Evolutionary conservation across 2,888 invertebrate species (phyloP).

Genomic region (Acronicta aceris): DNA sequence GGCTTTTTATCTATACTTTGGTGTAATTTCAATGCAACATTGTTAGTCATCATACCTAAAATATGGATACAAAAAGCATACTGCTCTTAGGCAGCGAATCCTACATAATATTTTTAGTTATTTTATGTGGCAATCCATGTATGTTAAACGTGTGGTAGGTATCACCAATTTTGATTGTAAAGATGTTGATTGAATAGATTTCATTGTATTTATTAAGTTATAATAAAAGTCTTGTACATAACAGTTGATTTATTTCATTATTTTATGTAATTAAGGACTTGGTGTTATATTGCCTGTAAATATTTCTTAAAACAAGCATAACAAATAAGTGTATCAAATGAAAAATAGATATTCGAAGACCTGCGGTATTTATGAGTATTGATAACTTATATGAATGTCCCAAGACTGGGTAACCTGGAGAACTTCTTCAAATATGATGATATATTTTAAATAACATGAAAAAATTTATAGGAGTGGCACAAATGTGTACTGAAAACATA

Average conservation of each 20-base stretch:
- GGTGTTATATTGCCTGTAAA: too few species aligned
- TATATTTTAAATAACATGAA: too few species aligned
- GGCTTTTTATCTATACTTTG: conserved; percentile 1
- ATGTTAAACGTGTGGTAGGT: conserved; percentile 13
- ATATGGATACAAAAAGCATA: conserved; percentile 1
- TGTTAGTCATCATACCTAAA: conserved; percentile 9
- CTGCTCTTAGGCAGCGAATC: conserved; percentile 9
- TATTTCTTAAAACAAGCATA: too few species aligned
- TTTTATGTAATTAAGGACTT: too few species aligned
- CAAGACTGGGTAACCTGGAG: too few species aligned
- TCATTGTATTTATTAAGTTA: conserved; percentile 55
- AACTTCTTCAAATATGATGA: too few species aligned
- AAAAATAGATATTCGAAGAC: too few species aligned
- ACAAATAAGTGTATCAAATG: too few species aligned
- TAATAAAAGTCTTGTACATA: conserved; percentile 57
- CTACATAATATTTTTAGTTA: conserved; percentile 12
- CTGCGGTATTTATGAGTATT: too few species aligned
- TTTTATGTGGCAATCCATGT: conserved; percentile 26
- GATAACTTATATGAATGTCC: too few species aligned
- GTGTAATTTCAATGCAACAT: not conserved
- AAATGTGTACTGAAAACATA: too few species aligned
- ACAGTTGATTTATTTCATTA: conserved; percentile 14
- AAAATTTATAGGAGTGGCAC: too few species aligned
- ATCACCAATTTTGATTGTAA: conserved; percentile 30
- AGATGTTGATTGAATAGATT: conserved; percentile 41